Conservation (phyloP, 2,113 vertebrate species). For the Brienomyrus brachyistius region DNA sequence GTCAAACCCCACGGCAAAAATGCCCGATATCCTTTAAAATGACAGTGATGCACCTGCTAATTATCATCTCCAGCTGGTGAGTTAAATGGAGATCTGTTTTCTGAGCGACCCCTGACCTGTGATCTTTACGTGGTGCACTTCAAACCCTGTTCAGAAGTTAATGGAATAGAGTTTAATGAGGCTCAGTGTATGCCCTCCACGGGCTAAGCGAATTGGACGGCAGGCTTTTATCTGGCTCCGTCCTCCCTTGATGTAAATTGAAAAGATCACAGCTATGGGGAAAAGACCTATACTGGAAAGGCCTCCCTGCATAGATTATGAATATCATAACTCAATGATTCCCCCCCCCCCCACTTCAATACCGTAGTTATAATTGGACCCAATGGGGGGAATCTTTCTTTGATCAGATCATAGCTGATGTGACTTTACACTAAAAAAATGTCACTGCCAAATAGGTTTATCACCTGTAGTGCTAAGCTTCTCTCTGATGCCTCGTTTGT, state of each 20-base stretch:
- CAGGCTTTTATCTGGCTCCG: slow-evolving; percentile 76
- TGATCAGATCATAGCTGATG: slow-evolving; percentile 93
- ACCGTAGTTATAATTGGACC: slow-evolving; percentile 97
- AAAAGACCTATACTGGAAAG: slow-evolving; percentile 84
- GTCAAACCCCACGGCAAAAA: slow-evolving; percentile 29
- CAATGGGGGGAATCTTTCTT: slow-evolving; percentile 89
- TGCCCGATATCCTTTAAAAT: slow-evolving; percentile 44
- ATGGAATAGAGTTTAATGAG: slow-evolving; percentile 69
- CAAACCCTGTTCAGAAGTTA: slow-evolving; percentile 61
- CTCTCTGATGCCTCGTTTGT: slow-evolving; percentile 80
- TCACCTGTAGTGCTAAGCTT: slow-evolving; percentile 97
- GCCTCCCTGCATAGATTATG: slow-evolving; percentile 93
- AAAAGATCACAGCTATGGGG: slow-evolving; percentile 92
- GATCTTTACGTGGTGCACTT: slow-evolving; percentile 69
- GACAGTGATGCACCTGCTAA: slow-evolving; percentile 68
- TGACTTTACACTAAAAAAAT: slow-evolving; percentile 99
- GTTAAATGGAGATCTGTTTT: slow-evolving; percentile 76
- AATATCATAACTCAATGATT: slow-evolving; percentile 85
- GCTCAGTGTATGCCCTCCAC: slow-evolving; percentile 68
- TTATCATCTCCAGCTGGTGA: slow-evolving; percentile 72
- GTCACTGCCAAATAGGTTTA: slow-evolving; percentile 95
- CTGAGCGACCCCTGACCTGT: slow-evolving; percentile 64
- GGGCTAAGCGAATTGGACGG: slow-evolving; percentile 68
- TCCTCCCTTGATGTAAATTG: slow-evolving; percentile 84
- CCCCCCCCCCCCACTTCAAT: slow-evolving; percentile 65